Evolutionary conservation across 2,113 vertebrate species (phyloP).

Genomic region (Riparia riparia): DNA sequence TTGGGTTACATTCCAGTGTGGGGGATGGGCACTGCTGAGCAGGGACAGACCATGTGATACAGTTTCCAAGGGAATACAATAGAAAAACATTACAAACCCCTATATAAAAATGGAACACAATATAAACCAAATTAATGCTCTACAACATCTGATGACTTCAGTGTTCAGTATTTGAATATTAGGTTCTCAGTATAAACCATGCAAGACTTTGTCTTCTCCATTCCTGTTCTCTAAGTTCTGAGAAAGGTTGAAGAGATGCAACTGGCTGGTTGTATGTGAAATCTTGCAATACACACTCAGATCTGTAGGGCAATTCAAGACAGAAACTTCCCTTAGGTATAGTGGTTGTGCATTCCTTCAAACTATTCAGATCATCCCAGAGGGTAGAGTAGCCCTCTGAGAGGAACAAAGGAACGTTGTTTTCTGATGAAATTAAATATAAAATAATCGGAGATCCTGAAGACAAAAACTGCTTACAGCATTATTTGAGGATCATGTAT

Average conservation of each 20-base stretch:
- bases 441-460: background rate
- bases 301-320: background rate
- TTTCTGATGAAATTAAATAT: background rate
- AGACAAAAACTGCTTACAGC: background rate
- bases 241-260: background rate
- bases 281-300: background rate
- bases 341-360: background rate
- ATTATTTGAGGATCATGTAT: background rate
- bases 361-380: background rate
- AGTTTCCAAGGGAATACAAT: no score
- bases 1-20: no score
- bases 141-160: background rate
- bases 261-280: accelerated
- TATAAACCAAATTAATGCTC: no score
- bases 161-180: background rate
- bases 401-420: background rate
- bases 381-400: background rate
- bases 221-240: background rate
- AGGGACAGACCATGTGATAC: no score
- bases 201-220: background rate
- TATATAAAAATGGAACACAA: no score
- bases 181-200: accelerated
- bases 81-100: no score
- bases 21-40: no score
- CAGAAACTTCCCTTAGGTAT: background rate